phyloP scores from a whole-genome alignment of 37 sponge, comb jelly and placozoan genomes.

The Oscarella lobularis region DNA sequence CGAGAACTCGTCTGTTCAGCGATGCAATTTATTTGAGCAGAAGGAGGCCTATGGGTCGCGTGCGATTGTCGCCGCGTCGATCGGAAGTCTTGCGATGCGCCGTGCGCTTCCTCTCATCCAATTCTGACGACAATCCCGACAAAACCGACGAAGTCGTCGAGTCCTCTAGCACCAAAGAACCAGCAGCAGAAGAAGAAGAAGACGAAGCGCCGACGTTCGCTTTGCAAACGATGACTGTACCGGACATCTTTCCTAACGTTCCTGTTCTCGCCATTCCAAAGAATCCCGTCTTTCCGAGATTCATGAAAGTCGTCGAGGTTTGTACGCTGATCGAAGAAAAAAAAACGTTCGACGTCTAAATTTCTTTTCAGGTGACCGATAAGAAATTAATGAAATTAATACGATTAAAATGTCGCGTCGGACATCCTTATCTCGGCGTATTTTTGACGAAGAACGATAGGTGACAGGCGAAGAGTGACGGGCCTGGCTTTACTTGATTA shows the following conservation, averaged over 20 bases:
- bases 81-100: not conserved
- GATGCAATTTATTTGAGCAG: too few relatives aligned
- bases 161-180: not conserved
- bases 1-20: too few relatives aligned
- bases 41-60: too few relatives aligned
- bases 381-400: slow-evolving; percentile 55
- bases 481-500: too few relatives aligned
- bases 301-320: slow-evolving; percentile 88
- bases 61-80: not conserved
- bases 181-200: not conserved
- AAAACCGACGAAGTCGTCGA: not conserved
- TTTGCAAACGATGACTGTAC: slow-evolving; percentile 30
- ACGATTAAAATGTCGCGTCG: slow-evolving; percentile 36
- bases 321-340: too few relatives aligned
- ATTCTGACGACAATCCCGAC: slow-evolving; percentile 3
- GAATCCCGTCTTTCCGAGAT: slow-evolving; percentile 80
- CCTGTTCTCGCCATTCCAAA: slow-evolving; percentile 58
- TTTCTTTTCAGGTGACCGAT: slow-evolving; percentile 69
- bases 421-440: slow-evolving; percentile 84
- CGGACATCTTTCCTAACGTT: slow-evolving; percentile 67
- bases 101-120: not conserved
- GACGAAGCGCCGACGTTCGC: slow-evolving; percentile 5
- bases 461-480: too few relatives aligned
- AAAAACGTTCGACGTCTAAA: too few relatives aligned
- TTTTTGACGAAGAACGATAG: slow-evolving; percentile 81